Conservation (phyloP, 2,797 vertebrate species). For the Glyptemys insculpta region DNA sequence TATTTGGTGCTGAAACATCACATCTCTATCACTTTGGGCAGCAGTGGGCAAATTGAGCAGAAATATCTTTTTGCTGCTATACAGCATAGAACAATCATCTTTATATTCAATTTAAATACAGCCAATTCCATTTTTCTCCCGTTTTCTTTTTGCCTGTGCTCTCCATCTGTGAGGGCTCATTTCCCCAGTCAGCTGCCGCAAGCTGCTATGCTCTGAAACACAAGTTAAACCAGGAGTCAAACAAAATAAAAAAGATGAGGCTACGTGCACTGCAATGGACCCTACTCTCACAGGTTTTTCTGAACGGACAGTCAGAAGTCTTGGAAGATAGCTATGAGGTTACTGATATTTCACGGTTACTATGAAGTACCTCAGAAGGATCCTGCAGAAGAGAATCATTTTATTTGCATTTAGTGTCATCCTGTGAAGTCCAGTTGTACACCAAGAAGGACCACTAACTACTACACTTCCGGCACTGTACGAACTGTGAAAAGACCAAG, state of each 20-base stretch:
- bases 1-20: background rate
- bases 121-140: background rate
- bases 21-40: background rate
- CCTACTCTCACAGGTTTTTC: background rate
- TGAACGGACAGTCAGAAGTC: background rate
- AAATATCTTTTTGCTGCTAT: background rate
- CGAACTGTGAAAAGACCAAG: constrained; percentile 54
- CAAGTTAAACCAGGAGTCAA: background rate
- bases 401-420: background rate
- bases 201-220: background rate
- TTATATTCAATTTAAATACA: background rate
- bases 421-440: background rate
- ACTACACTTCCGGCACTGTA: constrained; percentile 14
- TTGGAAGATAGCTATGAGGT: background rate
- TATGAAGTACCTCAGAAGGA: constrained; percentile 21
- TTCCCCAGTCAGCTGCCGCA: background rate
- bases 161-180: background rate
- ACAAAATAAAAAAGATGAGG: background rate
- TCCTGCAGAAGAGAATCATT: background rate
- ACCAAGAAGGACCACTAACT: constrained; percentile 35
- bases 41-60: background rate
- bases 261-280: background rate
- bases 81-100: background rate
- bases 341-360: background rate
- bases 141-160: background rate